Evolutionary conservation across 2,797 vertebrate genomes (phyloP), one percentile per base, ranked within the genome.

Genomic region (Erethizon dorsatum): DNA sequence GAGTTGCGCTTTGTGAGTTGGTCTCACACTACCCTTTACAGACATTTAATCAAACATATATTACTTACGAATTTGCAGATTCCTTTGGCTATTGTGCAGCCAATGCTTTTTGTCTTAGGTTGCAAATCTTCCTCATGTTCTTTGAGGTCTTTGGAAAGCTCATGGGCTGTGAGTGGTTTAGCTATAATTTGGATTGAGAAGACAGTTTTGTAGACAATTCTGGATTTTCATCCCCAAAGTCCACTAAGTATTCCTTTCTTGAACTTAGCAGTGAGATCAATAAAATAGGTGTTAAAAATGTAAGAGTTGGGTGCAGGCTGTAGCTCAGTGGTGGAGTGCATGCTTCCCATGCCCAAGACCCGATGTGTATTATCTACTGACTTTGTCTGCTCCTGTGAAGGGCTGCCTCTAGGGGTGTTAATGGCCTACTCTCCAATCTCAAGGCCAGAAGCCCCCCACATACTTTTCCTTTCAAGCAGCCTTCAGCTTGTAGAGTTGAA

Each of bases 151-250:
- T 87, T 5, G 12, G 1, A 28, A 78, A 56, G 15, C 47, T 26
- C 57, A 12, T 1, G 2, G 33, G 26, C 45, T 89, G 0, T 28
- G 37, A 12, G 9, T 5, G 54, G 13, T 24, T 1, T 2, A 28
- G 6, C 24, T 47, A 2, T 26, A 31, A 31, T 24, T 95, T 84
- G 73, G 65, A 31, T 24, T 59, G 79, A 93, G 59, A 82, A 88
- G n/a, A 63, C 5, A 26, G 15, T 7, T 31, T 71, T 12, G 47
- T 33, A 15, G 89, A 28, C 33, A 10, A 31, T 24, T n/a, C 33
- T 37, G 63, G 56, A 69, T 61, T 77, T 92, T 54, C 52, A 91
- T 9, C 4, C n/a, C 50, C 1, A 1, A 28, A 71, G 54, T 18
- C 4, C 5, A 47, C 45, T 31, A 22, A 83, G 7, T 5, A 59